These are phyloP conservation scores for Seriola dumerili DNA, from an alignment of 2,113 vertebrate genomes.

Conservation along the genomic window DNA sequence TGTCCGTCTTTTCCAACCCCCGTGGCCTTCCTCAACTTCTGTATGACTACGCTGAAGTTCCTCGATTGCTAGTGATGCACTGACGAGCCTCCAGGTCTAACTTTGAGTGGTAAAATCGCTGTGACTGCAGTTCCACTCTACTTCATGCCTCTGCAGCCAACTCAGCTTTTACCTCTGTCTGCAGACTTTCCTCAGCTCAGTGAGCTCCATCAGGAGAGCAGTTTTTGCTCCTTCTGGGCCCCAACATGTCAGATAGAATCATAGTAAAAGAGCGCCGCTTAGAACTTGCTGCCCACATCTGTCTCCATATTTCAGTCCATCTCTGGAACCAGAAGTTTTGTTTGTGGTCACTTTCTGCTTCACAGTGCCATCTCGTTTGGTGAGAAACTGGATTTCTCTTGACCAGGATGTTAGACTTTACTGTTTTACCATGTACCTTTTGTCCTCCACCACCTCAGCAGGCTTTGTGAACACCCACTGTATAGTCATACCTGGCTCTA, in stretches of 20 bases:
- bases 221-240: not conserved
- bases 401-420: too few species aligned
- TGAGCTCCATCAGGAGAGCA: not conserved
- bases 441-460: too few species aligned
- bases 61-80: not conserved
- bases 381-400: too few species aligned
- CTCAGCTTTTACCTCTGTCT: not conserved
- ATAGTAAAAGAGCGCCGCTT: not conserved
- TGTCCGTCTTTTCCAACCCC: not conserved
- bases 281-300: not conserved
- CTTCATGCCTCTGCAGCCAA: not conserved
- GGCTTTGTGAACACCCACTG: too few species aligned
- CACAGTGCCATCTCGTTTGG: too few species aligned
- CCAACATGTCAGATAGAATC: not conserved
- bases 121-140: slow-evolving; percentile 15
- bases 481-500: too few species aligned
- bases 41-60: too few species aligned
- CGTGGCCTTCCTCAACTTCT: not conserved
- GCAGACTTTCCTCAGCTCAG: not conserved
- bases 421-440: too few species aligned
- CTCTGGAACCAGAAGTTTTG: not conserved
- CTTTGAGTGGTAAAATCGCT: not conserved
- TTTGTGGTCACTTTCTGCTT: not conserved
- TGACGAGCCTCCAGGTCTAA: not conserved
- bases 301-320: not conserved